Base-by-base conservation (phyloP, 2,888 invertebrate species). In the Pammene fasciana region DNA sequence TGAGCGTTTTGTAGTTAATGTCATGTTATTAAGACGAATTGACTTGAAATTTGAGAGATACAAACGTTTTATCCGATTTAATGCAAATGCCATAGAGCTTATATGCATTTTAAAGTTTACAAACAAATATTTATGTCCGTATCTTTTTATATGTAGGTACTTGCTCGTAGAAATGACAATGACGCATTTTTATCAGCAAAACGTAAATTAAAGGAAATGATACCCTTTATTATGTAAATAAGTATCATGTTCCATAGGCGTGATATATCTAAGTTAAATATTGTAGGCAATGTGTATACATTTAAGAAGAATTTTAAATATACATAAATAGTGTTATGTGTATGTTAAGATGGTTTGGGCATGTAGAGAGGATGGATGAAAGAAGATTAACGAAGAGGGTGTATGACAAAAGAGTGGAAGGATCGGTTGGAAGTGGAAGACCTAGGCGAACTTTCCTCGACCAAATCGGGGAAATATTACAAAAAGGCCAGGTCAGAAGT, bases 61-160 rank as follows among this genome's bases (percentile, higher is more conserved):
- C 45, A 14, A 4, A 59, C 26, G 10, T 26, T 34, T n/a, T 18
- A 34, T 11, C 38, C 46, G 16, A 38, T 48, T 48, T 36, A 9
- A 38, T 61, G 50, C 61, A 18, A 41, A 41, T 50, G 10, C n/a
- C n/a, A n/a, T 26, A n/a, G 14, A 48, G 9, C 38, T 38, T 18
- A n/a, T 62, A 52, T 50, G 50, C 16, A 50, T 50, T 41, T 8
- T 18, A 18, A 34, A 13, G 16, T 67, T 16, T 34, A 55, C 10
- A 10, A 10, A 52, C 38, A 4, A 18, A 41, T 41, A 34, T n/a
- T 10, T 14, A 55, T 14, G 11, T 52, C 10, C 16, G 38, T 65
- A 68, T 68, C 64, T 64, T 52, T 45, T 68, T 45, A 59, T 64
- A 68, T 45, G n/a, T n/a, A n/a, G 34, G 43, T 9, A 7, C 8